Evolutionary conservation across 2,113 vertebrate genomes (phyloP).

Genomic region (Sitta europaea): DNA sequence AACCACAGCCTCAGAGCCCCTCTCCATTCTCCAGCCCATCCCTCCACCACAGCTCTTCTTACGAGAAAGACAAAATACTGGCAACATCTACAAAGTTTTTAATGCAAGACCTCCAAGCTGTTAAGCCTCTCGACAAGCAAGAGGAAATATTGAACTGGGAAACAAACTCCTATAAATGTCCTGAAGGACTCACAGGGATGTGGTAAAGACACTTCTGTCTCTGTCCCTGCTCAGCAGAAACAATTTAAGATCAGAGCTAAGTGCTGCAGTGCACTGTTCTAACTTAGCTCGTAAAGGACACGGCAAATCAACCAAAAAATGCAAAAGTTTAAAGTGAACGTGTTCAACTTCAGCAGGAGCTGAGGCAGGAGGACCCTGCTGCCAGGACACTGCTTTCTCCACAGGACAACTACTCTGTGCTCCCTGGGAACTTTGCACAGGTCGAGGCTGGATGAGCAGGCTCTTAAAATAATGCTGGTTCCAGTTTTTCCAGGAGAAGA

Average conservation of each 20-base stretch:
- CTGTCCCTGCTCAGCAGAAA: background rate
- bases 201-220: background rate
- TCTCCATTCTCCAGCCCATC: background rate
- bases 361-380: background rate
- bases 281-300: background rate
- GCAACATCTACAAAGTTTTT: background rate
- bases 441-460: background rate
- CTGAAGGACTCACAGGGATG: fast-evolving
- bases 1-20: background rate
- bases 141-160: background rate
- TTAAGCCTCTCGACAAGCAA: background rate
- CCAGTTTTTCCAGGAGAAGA: background rate
- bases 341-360: background rate
- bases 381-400: background rate
- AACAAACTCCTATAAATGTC: background rate
- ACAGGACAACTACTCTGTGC: background rate
- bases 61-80: background rate
- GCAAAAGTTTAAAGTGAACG: background rate
- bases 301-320: background rate
- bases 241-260: background rate
- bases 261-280: background rate
- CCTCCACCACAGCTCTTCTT: background rate
- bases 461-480: background rate
- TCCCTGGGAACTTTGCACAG: background rate
- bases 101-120: background rate